phyloP scores from a whole-genome alignment of 2,797 vertebrate genomes.

The Carapus acus region DNA sequence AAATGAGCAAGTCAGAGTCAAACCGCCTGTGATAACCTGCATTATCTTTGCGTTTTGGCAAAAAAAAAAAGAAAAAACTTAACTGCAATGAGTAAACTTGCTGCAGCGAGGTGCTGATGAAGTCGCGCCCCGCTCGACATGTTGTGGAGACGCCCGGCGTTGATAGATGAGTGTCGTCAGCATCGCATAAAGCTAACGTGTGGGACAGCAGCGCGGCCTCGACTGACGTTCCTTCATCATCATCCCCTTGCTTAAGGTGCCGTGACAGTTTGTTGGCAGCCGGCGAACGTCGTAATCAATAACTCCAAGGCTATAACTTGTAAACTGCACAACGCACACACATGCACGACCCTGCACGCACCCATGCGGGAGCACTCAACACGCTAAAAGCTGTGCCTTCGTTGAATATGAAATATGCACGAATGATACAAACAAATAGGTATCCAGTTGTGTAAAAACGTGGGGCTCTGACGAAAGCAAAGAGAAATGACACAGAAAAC shows the following conservation, averaged over 20 bases:
- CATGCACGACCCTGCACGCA: no score
- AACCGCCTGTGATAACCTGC: conserved; percentile 50
- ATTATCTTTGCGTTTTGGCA: conserved; percentile 46
- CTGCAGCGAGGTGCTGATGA: no score
- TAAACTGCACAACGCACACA: conserved; percentile 25
- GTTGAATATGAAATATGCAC: conserved; percentile 45
- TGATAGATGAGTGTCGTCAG: conserved; percentile 47
- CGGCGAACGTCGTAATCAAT: conserved; percentile 40
- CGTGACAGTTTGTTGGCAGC: conserved; percentile 41
- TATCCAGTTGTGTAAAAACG: conserved; percentile 17
- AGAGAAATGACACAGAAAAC: conserved; percentile 5
- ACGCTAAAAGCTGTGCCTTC: conserved; percentile 23
- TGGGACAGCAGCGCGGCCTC: conserved; percentile 28
- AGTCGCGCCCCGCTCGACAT: conserved; percentile 30
- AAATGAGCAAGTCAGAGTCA: conserved; percentile 48
- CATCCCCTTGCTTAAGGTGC: conserved; percentile 14
- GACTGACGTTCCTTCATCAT: conserved; percentile 29
- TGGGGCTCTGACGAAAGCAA: conserved; percentile 5
- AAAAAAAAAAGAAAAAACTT: conserved; percentile 31
- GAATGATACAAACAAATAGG: conserved; percentile 43
- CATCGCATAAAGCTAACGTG: conserved; percentile 43
- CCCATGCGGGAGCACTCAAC: conserved; percentile 34
- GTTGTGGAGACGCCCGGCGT: conserved; percentile 24
- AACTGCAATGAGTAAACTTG: no score
- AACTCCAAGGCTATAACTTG: conserved; percentile 18